Evolutionary conservation across 64 coral and sea anemone genomes (phyloP).

Genomic region (Anthopleura sola): DNA sequence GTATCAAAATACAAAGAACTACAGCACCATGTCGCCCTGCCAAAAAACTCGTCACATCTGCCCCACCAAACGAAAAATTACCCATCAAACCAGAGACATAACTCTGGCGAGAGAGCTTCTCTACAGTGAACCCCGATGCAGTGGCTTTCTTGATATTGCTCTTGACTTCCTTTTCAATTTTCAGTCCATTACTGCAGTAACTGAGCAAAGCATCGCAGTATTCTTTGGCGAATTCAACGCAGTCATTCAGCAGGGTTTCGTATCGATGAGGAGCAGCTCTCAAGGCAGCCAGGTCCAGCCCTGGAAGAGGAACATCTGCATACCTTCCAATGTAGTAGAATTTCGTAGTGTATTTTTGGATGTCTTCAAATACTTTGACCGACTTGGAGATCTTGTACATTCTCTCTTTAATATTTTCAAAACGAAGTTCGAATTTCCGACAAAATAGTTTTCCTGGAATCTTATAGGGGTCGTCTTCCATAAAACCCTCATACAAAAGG

Average conservation of each 20-base stretch:
- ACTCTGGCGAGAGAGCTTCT: conserved; percentile 65
- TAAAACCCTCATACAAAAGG: conserved; percentile 18
- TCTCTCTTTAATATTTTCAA: conserved; percentile 39
- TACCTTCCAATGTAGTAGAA: conserved; percentile 73
- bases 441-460: conserved; percentile 36
- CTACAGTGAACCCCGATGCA: conserved; percentile 69
- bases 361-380: conserved; percentile 34
- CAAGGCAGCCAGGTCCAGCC: conserved; percentile 66
- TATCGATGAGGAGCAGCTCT: conserved; percentile 69
- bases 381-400: conserved; percentile 81
- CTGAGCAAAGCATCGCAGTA: conserved; percentile 65
- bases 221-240: conserved; percentile 84
- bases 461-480: conserved; percentile 51
- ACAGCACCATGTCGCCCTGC: not conserved
- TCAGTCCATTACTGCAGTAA: conserved; percentile 59
- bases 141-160: conserved; percentile 72
- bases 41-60: conserved; percentile 47
- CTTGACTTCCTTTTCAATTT: conserved; percentile 54
- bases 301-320: conserved; percentile 33
- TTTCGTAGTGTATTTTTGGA: conserved; percentile 41
- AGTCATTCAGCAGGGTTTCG: conserved; percentile 62
- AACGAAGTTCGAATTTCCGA: conserved; percentile 62
- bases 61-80: conserved; percentile 67
- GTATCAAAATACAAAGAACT: not conserved
- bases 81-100: conserved; percentile 58